Conservation (phyloP, 1,140 invertebrate species). For the Plodia interpunctella region DNA sequence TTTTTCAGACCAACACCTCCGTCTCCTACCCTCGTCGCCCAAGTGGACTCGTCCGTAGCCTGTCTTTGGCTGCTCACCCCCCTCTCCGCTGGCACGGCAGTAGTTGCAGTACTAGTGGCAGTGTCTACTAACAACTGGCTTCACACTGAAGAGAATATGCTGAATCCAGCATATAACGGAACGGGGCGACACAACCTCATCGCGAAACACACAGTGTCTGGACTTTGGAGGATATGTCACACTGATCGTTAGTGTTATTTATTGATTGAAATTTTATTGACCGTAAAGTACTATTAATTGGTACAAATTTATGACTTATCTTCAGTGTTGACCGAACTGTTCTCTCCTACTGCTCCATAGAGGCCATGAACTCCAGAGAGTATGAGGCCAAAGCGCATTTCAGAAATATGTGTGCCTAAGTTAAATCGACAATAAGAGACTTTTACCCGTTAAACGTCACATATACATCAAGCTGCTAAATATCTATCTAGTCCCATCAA, state of each 20-base stretch:
- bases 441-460: too few relatives aligned
- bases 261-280: too few relatives aligned
- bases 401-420: too few relatives aligned
- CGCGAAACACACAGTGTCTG: slow-evolving; percentile 83
- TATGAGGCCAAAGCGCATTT: too few relatives aligned
- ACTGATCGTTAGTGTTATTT: slow-evolving; percentile 81
- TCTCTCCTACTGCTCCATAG: too few relatives aligned
- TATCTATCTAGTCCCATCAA: too few relatives aligned
- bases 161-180: slow-evolving; percentile 81
- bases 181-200: slow-evolving; percentile 80
- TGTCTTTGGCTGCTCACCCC: slow-evolving; percentile 82
- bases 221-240: slow-evolving; percentile 83
- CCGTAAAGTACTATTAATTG: too few relatives aligned
- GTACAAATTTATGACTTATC: too few relatives aligned
- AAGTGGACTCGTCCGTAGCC: slow-evolving; percentile 77
- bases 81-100: slow-evolving; percentile 79
- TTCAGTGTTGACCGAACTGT: too few relatives aligned
- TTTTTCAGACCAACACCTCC: slow-evolving; percentile 64
- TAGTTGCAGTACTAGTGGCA: slow-evolving; percentile 80
- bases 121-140: slow-evolving; percentile 85
- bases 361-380: too few relatives aligned
- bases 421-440: too few relatives aligned
- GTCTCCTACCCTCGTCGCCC: slow-evolving; percentile 64
- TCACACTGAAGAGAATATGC: slow-evolving; percentile 83
- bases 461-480: too few relatives aligned